These are phyloP conservation scores for Parnassius orleans DNA, from an alignment of 2,888 invertebrate species.

Conservation along the genomic window DNA sequence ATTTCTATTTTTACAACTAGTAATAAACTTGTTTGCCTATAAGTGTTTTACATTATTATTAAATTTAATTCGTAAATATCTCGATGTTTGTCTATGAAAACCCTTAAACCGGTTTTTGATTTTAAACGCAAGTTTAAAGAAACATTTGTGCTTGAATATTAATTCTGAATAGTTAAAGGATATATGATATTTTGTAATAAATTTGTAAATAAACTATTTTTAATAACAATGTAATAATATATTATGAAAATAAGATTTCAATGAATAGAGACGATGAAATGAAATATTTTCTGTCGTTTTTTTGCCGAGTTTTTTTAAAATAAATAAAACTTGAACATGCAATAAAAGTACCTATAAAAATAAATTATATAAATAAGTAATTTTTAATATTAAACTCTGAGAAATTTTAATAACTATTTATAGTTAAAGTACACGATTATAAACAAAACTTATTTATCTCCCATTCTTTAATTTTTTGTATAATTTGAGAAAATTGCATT, in stretches of 20 bases:
- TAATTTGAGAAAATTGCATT: too few relatives aligned
- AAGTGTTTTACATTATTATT: slow-evolving; percentile 13
- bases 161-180: neutral
- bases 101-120: slow-evolving; percentile 3
- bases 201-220: too few relatives aligned
- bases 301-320: neutral
- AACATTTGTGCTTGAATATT: slow-evolving; percentile 19
- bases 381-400: too few relatives aligned
- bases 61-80: slow-evolving; percentile 25
- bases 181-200: too few relatives aligned
- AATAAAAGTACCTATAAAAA: too few relatives aligned
- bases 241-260: neutral
- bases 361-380: too few relatives aligned
- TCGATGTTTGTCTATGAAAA: slow-evolving; percentile 22
- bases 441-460: too few relatives aligned
- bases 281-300: neutral
- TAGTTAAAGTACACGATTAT: too few relatives aligned
- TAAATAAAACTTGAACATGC: too few relatives aligned
- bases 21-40: neutral
- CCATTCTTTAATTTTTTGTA: too few relatives aligned
- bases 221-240: neutral
- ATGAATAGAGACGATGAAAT: neutral
- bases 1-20: neutral
- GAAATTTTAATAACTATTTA: too few relatives aligned
- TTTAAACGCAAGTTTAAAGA: neutral